A percentile compares a stretch with the other conserved stretches of the same genome.
These are phyloP conservation scores for Leptatherina wallacei DNA, from an alignment of 2,797 vertebrate genomes.

Conservation along the genomic window DNA sequence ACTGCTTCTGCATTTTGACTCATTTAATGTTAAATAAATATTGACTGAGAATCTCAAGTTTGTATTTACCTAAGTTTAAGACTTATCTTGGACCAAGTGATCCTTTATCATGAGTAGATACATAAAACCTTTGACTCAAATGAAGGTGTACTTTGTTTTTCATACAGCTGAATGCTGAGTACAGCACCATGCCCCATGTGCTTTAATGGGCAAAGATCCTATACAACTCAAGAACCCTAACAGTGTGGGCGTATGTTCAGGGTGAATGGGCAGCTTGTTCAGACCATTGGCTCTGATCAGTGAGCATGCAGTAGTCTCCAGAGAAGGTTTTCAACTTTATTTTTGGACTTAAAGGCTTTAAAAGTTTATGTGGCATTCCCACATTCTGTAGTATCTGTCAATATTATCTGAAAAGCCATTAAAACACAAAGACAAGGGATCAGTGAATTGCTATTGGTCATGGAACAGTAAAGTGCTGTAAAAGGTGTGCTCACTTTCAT, in stretches of 20 bases:
- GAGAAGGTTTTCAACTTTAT: slow-evolving; percentile 12
- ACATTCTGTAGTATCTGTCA: neutral
- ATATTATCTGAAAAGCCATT: neutral
- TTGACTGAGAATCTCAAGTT: neutral
- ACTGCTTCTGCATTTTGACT: neutral
- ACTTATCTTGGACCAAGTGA: neutral
- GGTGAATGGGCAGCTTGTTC: slow-evolving; percentile 73
- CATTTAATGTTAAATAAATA: neutral
- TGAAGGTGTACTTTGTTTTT: neutral
- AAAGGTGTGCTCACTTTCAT: neutral
- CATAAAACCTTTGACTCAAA: neutral
- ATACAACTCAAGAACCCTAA: slow-evolving; percentile 26
- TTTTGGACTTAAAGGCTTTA: slow-evolving; percentile 14
- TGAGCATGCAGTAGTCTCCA: slow-evolving; percentile 8
- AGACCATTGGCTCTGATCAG: slow-evolving; percentile 6
- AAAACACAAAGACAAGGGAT: neutral
- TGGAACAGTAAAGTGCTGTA: neutral
- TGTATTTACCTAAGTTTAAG: neutral
- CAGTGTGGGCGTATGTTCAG: slow-evolving; percentile 25
- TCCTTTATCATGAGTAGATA: neutral
- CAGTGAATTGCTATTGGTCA: neutral
- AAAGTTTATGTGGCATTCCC: neutral
- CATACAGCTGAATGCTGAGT: neutral
- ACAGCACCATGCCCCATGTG: neutral
- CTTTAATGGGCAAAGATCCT: neutral